Conservation (phyloP, 2,797 vertebrate species). For the Cynodonichthys magdalenae region DNA sequence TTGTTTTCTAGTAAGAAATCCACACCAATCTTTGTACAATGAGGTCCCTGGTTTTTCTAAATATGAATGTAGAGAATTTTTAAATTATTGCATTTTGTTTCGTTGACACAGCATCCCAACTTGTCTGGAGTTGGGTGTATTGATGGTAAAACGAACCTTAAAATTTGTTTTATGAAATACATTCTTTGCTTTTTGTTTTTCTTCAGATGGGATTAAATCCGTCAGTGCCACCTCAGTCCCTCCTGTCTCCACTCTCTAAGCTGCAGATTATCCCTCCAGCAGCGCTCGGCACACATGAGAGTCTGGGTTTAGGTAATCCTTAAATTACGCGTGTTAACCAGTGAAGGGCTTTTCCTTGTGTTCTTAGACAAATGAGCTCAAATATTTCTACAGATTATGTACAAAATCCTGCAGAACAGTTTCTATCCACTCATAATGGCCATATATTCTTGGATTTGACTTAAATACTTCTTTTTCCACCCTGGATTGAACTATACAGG, state of each 20-base stretch:
- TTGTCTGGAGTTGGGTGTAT: not conserved
- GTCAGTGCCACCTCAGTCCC: constrained; percentile 81
- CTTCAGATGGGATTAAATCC: constrained; percentile 82
- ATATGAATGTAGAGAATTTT: too few relatives aligned
- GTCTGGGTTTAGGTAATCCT: constrained; percentile 28
- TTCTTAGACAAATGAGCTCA: constrained; percentile 9
- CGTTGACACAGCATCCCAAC: not conserved
- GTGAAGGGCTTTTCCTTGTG: constrained; percentile 9
- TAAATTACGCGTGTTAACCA: constrained; percentile 10
- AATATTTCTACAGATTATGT: constrained; percentile 37
- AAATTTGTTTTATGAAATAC: not conserved
- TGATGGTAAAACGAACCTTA: too few relatives aligned
- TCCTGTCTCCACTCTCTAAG: constrained; percentile 85
- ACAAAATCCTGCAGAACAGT: not conserved
- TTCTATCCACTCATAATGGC: too few relatives aligned
- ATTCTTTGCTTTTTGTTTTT: constrained; percentile 8
- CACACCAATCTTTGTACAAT: too few relatives aligned
- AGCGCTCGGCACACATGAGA: constrained; percentile 79
- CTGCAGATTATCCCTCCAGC: constrained; percentile 80
- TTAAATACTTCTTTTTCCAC: too few relatives aligned
- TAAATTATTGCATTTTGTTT: too few relatives aligned
- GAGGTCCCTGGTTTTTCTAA: too few relatives aligned
- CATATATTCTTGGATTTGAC: too few relatives aligned
- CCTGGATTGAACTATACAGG: too few relatives aligned
- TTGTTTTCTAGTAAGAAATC: too few relatives aligned